Evolutionary conservation across 2,888 invertebrate species (phyloP).

Genomic region (Erpobdella octoculata): DNA sequence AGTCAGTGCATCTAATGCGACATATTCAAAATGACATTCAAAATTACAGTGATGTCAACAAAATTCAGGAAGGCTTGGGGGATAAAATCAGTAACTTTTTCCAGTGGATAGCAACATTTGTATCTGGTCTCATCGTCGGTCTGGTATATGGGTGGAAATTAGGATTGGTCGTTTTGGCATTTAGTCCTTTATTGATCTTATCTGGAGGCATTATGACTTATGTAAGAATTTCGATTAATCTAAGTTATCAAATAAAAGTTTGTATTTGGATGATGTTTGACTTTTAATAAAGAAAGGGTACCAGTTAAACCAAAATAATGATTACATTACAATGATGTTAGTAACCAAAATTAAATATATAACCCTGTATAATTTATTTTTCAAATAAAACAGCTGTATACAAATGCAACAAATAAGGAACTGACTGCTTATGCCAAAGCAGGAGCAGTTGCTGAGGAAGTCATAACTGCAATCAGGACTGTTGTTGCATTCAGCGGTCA

Average conservation of each 20-base stretch:
- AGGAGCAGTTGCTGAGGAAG: constrained; percentile 51
- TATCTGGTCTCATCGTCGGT: constrained; percentile 65
- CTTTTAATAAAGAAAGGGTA: too few relatives aligned
- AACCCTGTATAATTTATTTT: too few relatives aligned
- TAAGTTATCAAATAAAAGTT: too few relatives aligned
- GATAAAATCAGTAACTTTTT: constrained; percentile 71
- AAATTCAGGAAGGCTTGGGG: constrained; percentile 72
- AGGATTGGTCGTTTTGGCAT: constrained; percentile 66
- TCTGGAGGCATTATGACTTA: constrained; percentile 63
- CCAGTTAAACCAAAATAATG: too few relatives aligned
- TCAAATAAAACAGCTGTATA: constrained; percentile 37
- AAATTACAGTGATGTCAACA: constrained; percentile 50
- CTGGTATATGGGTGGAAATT: constrained; percentile 73
- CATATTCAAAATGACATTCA: too few relatives aligned
- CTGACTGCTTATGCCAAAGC: constrained; percentile 60
- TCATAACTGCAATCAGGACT: constrained; percentile 51
- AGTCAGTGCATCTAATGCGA: too few relatives aligned
- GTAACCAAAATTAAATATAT: too few relatives aligned
- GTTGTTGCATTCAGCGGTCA: constrained; percentile 52
- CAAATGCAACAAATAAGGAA: constrained; percentile 44
- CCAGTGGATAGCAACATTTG: constrained; percentile 64
- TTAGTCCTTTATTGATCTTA: constrained; percentile 68
- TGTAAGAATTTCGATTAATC: constrained; percentile 25
- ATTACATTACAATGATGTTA: too few relatives aligned
- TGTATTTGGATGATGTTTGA: too few relatives aligned